Evolutionary conservation across 2,797 vertebrate species (phyloP).

Genomic region (Bryconaethiops microstoma): DNA sequence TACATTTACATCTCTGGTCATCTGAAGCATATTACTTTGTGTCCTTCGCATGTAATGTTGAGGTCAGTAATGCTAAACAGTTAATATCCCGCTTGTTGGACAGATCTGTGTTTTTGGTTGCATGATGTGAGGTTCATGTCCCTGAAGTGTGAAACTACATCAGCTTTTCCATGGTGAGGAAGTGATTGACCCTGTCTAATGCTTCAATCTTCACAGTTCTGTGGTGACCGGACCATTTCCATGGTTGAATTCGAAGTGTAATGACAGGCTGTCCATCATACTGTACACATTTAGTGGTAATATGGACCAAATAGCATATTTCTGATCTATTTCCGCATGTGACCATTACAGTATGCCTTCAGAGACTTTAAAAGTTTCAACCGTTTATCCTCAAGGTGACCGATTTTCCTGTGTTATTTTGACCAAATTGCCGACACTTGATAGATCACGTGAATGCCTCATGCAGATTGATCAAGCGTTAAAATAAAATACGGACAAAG

Average conservation of each 20-base stretch:
- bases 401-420: too few species aligned
- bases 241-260: not conserved
- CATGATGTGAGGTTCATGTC: not conserved
- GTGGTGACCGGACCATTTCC: not conserved
- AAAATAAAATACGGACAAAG: too few species aligned
- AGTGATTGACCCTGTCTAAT: not conserved
- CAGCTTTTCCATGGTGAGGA: not conserved
- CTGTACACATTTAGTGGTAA: not conserved
- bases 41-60: not conserved
- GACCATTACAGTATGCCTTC: too few species aligned
- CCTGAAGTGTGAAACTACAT: not conserved
- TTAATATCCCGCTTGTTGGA: not conserved
- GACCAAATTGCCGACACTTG: too few species aligned
- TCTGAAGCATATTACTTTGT: not conserved
- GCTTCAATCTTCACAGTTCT: not conserved
- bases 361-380: too few species aligned
- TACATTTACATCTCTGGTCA: not conserved
- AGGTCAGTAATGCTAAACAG: not conserved
- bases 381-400: too few species aligned
- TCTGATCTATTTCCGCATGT: too few species aligned
- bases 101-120: not conserved
- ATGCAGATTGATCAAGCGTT: too few species aligned
- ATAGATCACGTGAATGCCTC: too few species aligned
- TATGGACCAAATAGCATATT: not conserved
- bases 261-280: conserved; percentile 20